A percentile compares a stretch with the other conserved stretches of the same genome.
phyloP scores from a whole-genome alignment of 2,113 vertebrate species.

The Pimephales promelas region DNA sequence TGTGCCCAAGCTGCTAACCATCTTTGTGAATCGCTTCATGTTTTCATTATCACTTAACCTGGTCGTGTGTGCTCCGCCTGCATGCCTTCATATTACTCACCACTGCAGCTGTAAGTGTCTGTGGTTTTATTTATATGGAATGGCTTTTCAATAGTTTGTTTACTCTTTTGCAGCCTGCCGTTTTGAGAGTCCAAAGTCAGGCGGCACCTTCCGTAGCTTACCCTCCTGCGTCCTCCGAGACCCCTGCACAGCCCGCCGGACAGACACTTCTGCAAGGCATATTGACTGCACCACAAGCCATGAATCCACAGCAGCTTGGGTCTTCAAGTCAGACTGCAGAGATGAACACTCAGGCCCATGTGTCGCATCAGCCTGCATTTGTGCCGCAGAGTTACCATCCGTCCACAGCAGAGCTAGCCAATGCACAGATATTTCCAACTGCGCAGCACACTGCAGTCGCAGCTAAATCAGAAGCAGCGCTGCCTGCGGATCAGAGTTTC shows the following conservation, averaged over 20 bases:
- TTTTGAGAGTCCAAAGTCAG: slow-evolving; percentile 37
- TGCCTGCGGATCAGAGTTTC: background rate
- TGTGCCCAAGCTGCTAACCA: background rate
- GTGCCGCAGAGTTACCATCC: slow-evolving; percentile 41
- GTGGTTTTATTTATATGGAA: background rate
- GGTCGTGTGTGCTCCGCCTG: background rate
- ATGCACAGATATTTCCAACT: slow-evolving; percentile 3
- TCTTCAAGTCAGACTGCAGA: slow-evolving; percentile 9
- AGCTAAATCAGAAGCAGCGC: slow-evolving; percentile 68
- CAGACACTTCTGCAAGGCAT: slow-evolving; percentile 6
- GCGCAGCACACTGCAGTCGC: slow-evolving; percentile 1
- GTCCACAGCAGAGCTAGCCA: slow-evolving; percentile 16
- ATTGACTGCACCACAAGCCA: background rate
- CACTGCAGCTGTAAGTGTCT: background rate
- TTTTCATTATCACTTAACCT: slow-evolving; percentile 13
- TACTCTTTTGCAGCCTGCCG: slow-evolving; percentile 30
- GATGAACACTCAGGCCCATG: background rate
- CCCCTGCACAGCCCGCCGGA: slow-evolving; percentile 40
- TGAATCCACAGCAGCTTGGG: background rate
- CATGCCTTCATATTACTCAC: background rate
- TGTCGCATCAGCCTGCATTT: background rate
- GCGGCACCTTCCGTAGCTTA: slow-evolving; percentile 36
- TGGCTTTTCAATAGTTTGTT: slow-evolving; percentile 15
- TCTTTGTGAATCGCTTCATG: background rate
- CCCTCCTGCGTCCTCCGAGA: slow-evolving; percentile 38